Evolutionary conservation across 1,140 invertebrate species (phyloP).

Genomic region (Periplaneta americana): DNA sequence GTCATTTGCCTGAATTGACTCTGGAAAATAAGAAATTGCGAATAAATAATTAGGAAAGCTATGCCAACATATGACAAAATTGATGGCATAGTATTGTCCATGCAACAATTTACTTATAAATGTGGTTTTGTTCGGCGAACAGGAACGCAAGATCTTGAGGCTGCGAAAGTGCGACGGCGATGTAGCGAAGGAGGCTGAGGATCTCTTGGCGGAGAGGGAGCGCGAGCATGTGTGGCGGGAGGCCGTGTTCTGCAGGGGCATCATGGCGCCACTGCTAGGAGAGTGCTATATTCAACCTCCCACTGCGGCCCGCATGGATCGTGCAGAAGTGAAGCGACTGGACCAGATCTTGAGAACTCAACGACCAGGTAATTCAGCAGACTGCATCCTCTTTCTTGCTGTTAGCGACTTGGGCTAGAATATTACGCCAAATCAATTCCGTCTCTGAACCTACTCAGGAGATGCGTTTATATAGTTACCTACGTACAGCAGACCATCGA

Average conservation of each 20-base stretch:
- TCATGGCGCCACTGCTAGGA: constrained; percentile 39
- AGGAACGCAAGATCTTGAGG: constrained; percentile 39
- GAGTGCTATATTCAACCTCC: constrained; percentile 29
- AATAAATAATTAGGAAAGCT: too few species aligned
- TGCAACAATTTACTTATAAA: too few species aligned
- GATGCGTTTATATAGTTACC: too few species aligned
- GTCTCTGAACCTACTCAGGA: too few species aligned
- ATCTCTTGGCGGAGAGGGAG: constrained; percentile 26
- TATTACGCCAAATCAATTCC: too few species aligned
- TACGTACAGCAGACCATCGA: too few species aligned
- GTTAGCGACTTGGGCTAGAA: too few species aligned
- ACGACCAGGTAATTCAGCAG: constrained; percentile 33
- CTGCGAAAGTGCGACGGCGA: constrained; percentile 35
- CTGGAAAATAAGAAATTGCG: too few species aligned
- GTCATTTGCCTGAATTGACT: too few species aligned
- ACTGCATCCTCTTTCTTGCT: neutral
- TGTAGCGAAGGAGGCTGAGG: constrained; percentile 7
- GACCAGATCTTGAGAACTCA: constrained; percentile 27
- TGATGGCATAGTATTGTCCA: too few species aligned
- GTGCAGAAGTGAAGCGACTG: constrained; percentile 25
- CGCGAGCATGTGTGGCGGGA: constrained; percentile 32
- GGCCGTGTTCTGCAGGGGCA: constrained; percentile 36
- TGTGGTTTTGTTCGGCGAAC: neutral
- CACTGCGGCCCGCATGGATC: constrained; percentile 24
- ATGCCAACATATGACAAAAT: too few species aligned